Conservation (phyloP, 2,888 invertebrate species). For the Orgyia antiqua region DNA sequence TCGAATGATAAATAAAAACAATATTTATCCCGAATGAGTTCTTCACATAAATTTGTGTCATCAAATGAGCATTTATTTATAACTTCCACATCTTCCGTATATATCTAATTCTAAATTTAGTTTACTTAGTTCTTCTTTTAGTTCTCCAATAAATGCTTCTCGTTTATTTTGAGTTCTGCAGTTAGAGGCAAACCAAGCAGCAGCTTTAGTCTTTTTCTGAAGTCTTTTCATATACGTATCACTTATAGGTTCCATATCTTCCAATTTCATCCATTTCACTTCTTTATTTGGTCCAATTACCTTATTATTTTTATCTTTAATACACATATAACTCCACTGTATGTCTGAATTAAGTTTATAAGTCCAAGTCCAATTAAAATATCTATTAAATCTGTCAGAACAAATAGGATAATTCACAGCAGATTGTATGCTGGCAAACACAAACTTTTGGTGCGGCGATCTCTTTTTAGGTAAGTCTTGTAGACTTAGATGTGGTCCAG, state of each 20-base stretch:
- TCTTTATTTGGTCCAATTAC: constrained; percentile 45
- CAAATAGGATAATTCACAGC: constrained; percentile 48
- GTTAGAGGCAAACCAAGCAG: constrained; percentile 41
- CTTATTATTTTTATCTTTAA: constrained; percentile 37
- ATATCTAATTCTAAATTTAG: constrained; percentile 22
- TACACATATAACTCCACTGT: constrained; percentile 49
- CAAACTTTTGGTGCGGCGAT: constrained; percentile 47
- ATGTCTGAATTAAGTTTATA: constrained; percentile 50
- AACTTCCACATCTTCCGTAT: constrained; percentile 26
- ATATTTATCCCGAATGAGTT: constrained; percentile 29
- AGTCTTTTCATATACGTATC: constrained; percentile 33
- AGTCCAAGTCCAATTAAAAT: constrained; percentile 66
- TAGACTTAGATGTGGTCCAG: constrained; percentile 37
- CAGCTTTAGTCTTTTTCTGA: constrained; percentile 30
- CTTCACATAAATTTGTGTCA: constrained; percentile 38
- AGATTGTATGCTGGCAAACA: constrained; percentile 52
- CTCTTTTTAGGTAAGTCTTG: constrained; percentile 32
- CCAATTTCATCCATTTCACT: constrained; percentile 46
- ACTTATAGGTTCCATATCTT: constrained; percentile 36
- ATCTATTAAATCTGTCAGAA: constrained; percentile 33
- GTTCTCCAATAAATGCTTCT: constrained; percentile 10
- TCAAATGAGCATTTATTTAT: too few species aligned
- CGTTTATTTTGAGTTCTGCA: constrained; percentile 20
- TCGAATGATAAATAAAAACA: constrained; percentile 59
- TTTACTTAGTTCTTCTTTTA: constrained; percentile 16